These are phyloP conservation scores for Syritta pipiens DNA, from an alignment of 2,888 invertebrate species.

Conservation along the genomic window DNA sequence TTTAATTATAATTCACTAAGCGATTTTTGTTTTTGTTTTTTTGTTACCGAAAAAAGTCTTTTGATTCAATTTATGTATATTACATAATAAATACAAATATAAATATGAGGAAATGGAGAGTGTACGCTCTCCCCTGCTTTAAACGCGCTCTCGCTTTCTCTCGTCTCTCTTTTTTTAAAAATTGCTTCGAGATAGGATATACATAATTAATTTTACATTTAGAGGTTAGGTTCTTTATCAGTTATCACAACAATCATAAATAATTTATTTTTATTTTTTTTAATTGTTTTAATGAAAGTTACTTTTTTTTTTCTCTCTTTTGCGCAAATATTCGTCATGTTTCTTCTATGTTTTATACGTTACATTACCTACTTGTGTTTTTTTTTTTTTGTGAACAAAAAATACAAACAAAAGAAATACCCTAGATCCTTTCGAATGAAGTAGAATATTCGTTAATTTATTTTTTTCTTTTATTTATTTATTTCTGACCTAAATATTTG, in stretches of 20 bases:
- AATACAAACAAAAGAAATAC: neutral
- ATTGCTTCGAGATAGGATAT: constrained; percentile 48
- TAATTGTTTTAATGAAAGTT: neutral
- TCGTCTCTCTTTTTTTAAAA: neutral
- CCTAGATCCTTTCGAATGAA: constrained; percentile 15
- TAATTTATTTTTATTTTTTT: constrained; percentile 26
- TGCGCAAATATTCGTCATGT: constrained; percentile 62
- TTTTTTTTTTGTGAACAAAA: constrained; percentile 17
- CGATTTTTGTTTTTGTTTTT: constrained; percentile 24
- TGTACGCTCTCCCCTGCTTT: constrained; percentile 1
- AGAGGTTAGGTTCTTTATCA: constrained; percentile 59
- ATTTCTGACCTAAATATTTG: constrained; percentile 36
- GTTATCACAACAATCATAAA: constrained; percentile 67
- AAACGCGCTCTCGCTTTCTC: neutral
- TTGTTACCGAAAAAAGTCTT: constrained; percentile 49
- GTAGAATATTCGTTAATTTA: constrained; percentile 44
- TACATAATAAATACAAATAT: constrained; percentile 43
- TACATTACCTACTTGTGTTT: constrained; percentile 23
- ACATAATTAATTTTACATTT: constrained; percentile 38
- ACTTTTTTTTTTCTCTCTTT: constrained; percentile 38
- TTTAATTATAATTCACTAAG: constrained; percentile 52
- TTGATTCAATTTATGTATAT: constrained; percentile 39
- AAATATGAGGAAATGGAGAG: constrained; percentile 33
- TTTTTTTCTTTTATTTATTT: constrained; percentile 1
- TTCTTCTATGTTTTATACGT: too few species aligned